Percentiles rank a stretch among this genome's conserved stretches.
Evolutionary conservation across 30 jellyfish, hydroid and myxozoan species (phyloP).

Genomic region (Aurelia aurita complex sp. Pacific): DNA sequence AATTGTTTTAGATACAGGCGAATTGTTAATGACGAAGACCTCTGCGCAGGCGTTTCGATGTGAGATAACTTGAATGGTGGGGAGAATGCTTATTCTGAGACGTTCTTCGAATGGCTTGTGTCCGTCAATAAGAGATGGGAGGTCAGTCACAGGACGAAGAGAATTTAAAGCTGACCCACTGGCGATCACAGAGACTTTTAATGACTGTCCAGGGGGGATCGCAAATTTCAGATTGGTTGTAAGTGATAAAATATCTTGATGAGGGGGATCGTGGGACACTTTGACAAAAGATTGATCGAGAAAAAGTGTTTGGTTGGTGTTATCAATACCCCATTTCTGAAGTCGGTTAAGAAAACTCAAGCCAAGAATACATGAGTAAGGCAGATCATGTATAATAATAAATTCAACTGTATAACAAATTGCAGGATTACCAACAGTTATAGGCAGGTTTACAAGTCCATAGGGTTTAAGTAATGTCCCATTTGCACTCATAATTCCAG

Average conservation of each 20-base stretch:
- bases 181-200: not conserved
- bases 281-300: slow-evolving; percentile 23
- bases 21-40: too few relatives aligned
- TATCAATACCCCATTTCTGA: slow-evolving; percentile 43
- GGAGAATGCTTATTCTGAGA: too few relatives aligned
- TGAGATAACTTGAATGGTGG: too few relatives aligned
- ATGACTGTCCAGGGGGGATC: slow-evolving; percentile 33
- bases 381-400: slow-evolving; percentile 33
- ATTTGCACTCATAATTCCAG: slow-evolving; percentile 39
- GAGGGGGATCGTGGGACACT: slow-evolving; percentile 17
- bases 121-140: too few relatives aligned
- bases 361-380: slow-evolving; percentile 50
- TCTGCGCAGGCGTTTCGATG: too few relatives aligned
- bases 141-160: too few relatives aligned
- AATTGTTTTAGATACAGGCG: too few relatives aligned
- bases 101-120: too few relatives aligned
- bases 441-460: slow-evolving; percentile 24
- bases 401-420: not conserved
- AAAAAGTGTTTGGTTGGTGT: slow-evolving; percentile 31
- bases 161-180: too few relatives aligned
- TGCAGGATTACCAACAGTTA: slow-evolving; percentile 53
- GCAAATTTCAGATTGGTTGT: not conserved
- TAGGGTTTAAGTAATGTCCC: slow-evolving; percentile 33
- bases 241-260: not conserved
- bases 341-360: slow-evolving; percentile 43